Conservation (phyloP, 2,113 vertebrate genomes). For the Leptosomus discolor region DNA sequence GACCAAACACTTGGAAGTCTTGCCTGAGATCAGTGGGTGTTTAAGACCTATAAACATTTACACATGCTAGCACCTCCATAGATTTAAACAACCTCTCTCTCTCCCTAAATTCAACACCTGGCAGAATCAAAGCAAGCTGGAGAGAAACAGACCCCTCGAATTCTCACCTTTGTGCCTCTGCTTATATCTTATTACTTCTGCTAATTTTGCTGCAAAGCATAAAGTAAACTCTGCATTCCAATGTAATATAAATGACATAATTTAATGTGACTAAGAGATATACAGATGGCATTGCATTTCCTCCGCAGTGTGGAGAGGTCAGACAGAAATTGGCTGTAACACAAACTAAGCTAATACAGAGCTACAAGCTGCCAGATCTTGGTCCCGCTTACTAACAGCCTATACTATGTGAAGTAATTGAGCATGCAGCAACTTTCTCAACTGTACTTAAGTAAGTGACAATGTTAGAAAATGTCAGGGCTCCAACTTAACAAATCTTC, state of each 20-base stretch:
- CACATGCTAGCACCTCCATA: neutral
- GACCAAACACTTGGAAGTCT: neutral
- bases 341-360: slow-evolving; percentile 61
- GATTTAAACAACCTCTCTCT: neutral
- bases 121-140: neutral
- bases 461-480: neutral
- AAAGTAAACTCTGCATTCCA: slow-evolving; percentile 62
- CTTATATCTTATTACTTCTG: neutral
- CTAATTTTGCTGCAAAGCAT: slow-evolving; percentile 52
- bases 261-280: slow-evolving; percentile 74
- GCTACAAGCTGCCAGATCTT: slow-evolving; percentile 65
- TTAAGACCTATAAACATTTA: slow-evolving; percentile 31
- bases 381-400: slow-evolving; percentile 28
- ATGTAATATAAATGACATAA: slow-evolving; percentile 64
- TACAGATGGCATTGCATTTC: slow-evolving; percentile 69
- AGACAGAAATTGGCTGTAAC: slow-evolving; percentile 65
- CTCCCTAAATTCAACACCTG: slow-evolving; percentile 23
- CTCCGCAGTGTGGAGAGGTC: slow-evolving; percentile 67
- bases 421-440: slow-evolving; percentile 3
- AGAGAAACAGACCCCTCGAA: neutral
- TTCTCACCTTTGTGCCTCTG: slow-evolving; percentile 37
- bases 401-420: slow-evolving; percentile 12
- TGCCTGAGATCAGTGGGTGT: neutral
- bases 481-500: neutral
- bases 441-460: neutral